phyloP scores from a whole-genome alignment of 1,140 invertebrate genomes.

The Sarcophaga peregrina region DNA sequence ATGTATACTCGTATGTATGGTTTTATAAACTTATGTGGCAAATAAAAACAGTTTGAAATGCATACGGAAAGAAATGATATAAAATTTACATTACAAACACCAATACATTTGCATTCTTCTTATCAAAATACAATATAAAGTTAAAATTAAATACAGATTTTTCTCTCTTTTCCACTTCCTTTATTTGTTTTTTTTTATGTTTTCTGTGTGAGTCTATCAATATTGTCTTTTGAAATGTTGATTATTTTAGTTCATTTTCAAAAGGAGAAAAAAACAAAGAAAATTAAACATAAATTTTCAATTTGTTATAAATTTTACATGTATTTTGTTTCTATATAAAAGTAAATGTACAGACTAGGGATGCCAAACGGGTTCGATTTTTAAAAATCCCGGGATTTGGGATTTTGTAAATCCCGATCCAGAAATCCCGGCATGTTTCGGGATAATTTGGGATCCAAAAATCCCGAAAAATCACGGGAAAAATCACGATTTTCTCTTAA shows the following conservation, averaged over 20 bases:
- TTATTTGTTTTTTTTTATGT: no score
- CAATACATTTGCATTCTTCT: not conserved
- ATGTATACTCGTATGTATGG: no score
- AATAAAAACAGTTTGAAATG: not conserved
- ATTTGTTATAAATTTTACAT: not conserved
- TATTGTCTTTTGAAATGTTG: slow-evolving; percentile 11
- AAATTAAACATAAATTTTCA: not conserved
- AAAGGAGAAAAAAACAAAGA: not conserved
- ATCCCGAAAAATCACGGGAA: no score
- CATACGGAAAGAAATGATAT: not conserved
- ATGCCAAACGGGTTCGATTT: no score
- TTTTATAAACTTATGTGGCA: no score
- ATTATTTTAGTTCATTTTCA: not conserved
- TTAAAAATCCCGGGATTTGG: no score
- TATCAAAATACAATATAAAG: not conserved
- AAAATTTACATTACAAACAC: slow-evolving; percentile 17
- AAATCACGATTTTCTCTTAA: no score
- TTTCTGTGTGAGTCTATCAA: not conserved
- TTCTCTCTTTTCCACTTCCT: not conserved
- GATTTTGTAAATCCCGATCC: no score
- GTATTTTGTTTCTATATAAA: no score
- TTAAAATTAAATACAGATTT: not conserved
- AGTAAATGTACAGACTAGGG: no score
- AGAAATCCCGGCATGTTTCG: no score
- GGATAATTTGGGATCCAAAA: no score